phyloP scores from a whole-genome alignment of 2,113 vertebrate genomes.

The Pholis gunnellus region DNA sequence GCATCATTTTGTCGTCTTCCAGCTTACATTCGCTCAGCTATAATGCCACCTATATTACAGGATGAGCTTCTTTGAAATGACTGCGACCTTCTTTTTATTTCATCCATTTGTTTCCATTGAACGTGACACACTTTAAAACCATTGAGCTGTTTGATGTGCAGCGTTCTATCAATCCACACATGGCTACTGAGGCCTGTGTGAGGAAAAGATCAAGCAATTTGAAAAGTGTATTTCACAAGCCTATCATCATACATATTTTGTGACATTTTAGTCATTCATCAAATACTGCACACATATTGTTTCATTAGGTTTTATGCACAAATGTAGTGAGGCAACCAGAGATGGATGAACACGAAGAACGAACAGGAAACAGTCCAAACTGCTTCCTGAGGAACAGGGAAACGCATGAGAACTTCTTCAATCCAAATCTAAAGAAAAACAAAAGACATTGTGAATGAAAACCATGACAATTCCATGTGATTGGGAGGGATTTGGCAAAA shows the following conservation, averaged over 20 bases:
- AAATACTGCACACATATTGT: not conserved
- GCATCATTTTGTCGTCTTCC: not conserved
- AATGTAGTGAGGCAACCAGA: not conserved
- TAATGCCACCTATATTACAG: not conserved
- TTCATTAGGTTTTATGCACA: not conserved
- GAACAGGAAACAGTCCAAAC: not conserved
- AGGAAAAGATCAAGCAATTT: not conserved
- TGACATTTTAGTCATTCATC: not conserved
- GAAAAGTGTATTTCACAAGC: conserved; percentile 6
- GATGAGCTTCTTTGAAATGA: not conserved
- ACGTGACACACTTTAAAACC: not conserved
- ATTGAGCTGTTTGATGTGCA: conserved; percentile 10
- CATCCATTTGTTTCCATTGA: not conserved
- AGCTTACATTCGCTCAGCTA: not conserved
- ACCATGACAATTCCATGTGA: not conserved
- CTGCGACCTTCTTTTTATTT: not conserved
- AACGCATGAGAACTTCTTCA: not conserved
- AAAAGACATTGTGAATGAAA: not conserved
- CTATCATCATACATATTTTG: not conserved
- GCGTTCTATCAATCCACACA: not conserved
- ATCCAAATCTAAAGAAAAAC: not conserved
- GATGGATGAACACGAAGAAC: not conserved
- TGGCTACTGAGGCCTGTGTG: not conserved
- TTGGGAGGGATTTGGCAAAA: not conserved
- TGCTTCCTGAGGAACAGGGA: not conserved